Conservation (phyloP, 1,140 invertebrate genomes). For the Penaeus japonicus region DNA sequence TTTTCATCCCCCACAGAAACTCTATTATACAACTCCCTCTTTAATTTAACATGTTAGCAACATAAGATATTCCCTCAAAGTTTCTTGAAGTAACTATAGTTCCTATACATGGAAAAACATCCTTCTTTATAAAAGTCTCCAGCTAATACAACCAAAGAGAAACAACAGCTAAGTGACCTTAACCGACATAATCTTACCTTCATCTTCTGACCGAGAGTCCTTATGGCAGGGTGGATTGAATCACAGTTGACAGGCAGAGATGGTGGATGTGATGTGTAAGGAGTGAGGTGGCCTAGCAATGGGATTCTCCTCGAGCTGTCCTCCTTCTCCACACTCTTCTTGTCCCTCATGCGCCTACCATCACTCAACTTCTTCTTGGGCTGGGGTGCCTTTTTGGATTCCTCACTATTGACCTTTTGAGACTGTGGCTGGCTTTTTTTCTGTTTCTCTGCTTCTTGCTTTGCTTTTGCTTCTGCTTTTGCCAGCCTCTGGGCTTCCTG, state of each 20-base stretch:
- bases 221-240: slow-evolving; percentile 42
- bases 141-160: background rate
- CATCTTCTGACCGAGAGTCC: slow-evolving; percentile 42
- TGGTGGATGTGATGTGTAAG: slow-evolving; percentile 7
- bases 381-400: background rate
- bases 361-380: slow-evolving; percentile 4
- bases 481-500: slow-evolving; percentile 53
- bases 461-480: slow-evolving; percentile 24
- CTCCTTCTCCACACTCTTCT: slow-evolving; percentile 11
- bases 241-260: slow-evolving; percentile 22
- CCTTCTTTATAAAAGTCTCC: no score
- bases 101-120: background rate
- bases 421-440: background rate
- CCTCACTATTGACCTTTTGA: background rate
- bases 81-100: no score
- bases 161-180: background rate
- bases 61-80: no score
- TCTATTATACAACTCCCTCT: no score
- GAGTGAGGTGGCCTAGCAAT: slow-evolving; percentile 38
- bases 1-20: no score
- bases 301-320: slow-evolving; percentile 10
- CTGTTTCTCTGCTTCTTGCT: slow-evolving; percentile 20
- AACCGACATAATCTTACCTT: slow-evolving; percentile 22
- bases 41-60: no score
- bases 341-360: background rate